A percentile compares a stretch with the other conserved stretches of the same genome.
phyloP scores from a whole-genome alignment of 2,797 vertebrate genomes.

The Acanthis flammea region DNA sequence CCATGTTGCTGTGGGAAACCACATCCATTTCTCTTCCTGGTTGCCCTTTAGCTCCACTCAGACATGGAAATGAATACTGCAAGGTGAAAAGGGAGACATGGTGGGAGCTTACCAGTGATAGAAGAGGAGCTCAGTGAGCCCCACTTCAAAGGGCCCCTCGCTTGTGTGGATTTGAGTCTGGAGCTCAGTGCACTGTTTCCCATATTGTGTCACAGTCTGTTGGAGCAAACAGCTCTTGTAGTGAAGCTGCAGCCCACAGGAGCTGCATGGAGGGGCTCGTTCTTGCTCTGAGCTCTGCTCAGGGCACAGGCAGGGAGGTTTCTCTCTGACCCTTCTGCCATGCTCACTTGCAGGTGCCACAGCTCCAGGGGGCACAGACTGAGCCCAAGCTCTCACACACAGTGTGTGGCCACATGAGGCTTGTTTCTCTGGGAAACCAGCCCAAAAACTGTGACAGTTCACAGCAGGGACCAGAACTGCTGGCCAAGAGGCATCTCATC shows the following conservation, averaged over 20 bases:
- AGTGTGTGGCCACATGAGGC: not conserved
- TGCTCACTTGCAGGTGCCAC: not conserved
- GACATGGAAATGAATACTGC: not conserved
- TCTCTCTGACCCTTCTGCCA: accelerated
- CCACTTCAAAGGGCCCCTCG: not conserved
- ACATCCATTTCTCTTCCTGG: accelerated
- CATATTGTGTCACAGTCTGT: accelerated
- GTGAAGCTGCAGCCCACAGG: not conserved
- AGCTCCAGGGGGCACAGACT: not conserved
- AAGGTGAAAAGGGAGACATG: not conserved
- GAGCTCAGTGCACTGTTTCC: not conserved
- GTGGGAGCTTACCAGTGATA: not conserved
- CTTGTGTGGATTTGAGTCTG: not conserved
- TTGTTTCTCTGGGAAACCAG: not conserved
- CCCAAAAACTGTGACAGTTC: not conserved
- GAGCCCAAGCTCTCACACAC: not conserved
- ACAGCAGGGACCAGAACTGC: not conserved
- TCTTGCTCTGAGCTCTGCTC: not conserved
- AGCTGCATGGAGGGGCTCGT: accelerated
- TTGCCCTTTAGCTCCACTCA: not conserved
- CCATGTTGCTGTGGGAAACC: not conserved
- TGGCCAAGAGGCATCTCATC: not conserved
- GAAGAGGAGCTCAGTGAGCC: not conserved
- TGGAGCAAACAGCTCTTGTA: not conserved
- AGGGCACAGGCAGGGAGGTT: not conserved